Base-by-base conservation (phyloP, 2,113 vertebrate species). In the Cyprinus carpio region DNA sequence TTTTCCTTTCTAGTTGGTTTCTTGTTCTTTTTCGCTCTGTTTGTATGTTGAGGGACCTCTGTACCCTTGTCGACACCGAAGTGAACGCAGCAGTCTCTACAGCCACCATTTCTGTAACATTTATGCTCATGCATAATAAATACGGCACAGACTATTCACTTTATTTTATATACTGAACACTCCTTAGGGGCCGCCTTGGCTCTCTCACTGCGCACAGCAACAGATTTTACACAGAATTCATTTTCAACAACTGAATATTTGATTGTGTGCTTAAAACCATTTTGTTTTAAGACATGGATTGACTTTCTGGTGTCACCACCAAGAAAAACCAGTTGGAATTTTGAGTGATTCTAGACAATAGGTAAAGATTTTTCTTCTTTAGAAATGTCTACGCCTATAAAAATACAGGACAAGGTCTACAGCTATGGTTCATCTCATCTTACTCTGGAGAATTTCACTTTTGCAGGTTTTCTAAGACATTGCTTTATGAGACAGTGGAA, bases 71-170 rank as follows among this genome's bases (percentile, higher is more conserved):
- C 89, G 83, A 90, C 82, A 89, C 86, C 87, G 85, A 89, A 88
- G 43, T 87, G 87, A 58, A 90, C 87, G 87, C 77, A 83, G 89
- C 86, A 82, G 86, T 89, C 88, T 91, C 91, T 89, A 90, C 89
- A 90, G 90, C 85, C 86, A 71, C 83, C 82, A 91, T 87, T 93
- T 83, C 93, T 93, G 90, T 92, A 93, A 92, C 94, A 93, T 94
- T 94, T 94, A 93, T 91, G 88, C 91, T 91, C 93, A 93, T 94
- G 88, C 89, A 94, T 93, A 90, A 93, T 94, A 87, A 91, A 94
- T 94, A 90, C 82, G 84, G 82, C 84, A 64, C 83, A 89, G 90
- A 90, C 87, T 89, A 90, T 89, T 87, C 92, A 89, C 91, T 92
- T 90, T 88, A 89, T 90, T 91, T 90, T 85, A 90, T 88, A 87